A percentile compares a stretch with the other conserved stretches of the same genome.
These are phyloP conservation scores for Pararge aegeria DNA, from an alignment of 1,140 invertebrate genomes.

Conservation along the genomic window DNA sequence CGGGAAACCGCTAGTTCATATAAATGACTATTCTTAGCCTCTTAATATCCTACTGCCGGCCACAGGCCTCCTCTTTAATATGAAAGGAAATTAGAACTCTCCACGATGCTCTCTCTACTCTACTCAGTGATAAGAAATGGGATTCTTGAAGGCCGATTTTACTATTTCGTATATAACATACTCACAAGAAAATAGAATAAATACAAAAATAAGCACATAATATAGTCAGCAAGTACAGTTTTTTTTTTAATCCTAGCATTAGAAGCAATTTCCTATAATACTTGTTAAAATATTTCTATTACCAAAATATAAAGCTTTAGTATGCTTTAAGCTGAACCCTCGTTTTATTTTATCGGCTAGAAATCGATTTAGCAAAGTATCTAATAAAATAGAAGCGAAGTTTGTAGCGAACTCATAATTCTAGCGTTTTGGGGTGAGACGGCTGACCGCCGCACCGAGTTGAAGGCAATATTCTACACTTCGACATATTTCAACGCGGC, in stretches of 20 bases:
- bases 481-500: not conserved
- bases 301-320: not conserved
- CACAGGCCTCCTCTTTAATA: no score
- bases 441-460: not conserved
- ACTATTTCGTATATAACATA: no score
- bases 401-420: not conserved
- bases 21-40: no score
- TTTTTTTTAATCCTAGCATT: not conserved
- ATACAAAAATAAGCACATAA: no score
- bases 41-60: no score
- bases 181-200: no score
- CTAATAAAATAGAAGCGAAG: not conserved
- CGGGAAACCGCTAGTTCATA: no score
- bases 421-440: not conserved
- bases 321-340: not conserved
- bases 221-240: not conserved
- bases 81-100: no score
- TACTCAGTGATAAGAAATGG: no score
- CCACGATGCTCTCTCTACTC: no score
- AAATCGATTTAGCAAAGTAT: conserved; percentile 1
- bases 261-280: not conserved
- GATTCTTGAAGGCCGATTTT: no score
- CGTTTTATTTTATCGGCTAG: not conserved
- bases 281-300: not conserved
- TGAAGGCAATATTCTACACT: not conserved